Evolutionary conservation across 2,113 vertebrate species (phyloP), one percentile per base, ranked within the genome.

Genomic region (Heliornis fulica): DNA sequence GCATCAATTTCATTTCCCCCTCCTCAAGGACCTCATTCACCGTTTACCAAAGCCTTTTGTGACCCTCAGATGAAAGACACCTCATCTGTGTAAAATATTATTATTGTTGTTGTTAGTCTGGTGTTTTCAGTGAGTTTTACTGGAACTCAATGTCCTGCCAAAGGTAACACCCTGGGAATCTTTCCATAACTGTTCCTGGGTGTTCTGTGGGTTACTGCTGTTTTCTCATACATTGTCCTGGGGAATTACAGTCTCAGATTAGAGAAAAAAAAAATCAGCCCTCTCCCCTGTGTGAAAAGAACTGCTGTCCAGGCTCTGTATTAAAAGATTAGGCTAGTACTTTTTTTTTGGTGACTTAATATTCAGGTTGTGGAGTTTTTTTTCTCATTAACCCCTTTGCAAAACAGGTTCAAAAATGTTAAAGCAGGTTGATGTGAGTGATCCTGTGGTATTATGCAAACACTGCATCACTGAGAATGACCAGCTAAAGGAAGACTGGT

Each of bases 71-170:
- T 84, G 72, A 87, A 93, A 90, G 56, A 45, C 48, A 46, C 46
- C 75, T 88, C 60, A 48, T 86, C 60, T 48, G 72, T 75, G 72
- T 90, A 78, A 90, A 89, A 83, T 93, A 87, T 78, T 81, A 63
- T 90, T 87, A 0, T 84, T 92, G 5, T 72, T 95, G 43, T 84
- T 96, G 75, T 93, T 68, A 60, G 83, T 41, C 69, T 60, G 13
- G 60, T 81, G 80, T 83, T 96, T 94, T 95, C 72, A 84, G 87
- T 79, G 69, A n/a, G 17, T 95, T 96, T 96, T 94, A 60, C 68
- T 92, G 83, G 96, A 94, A 97, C 94, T 69, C 64, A 85, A 84
- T 95, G 96, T 96, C 93, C 96, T 96, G 94, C 94, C 96, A 96
- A 75, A 94, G 90, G 90, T 83, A 92, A 96, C 92, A 96, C 96